A percentile compares a stretch with the other conserved stretches of the same genome.
Evolutionary conservation across 2,113 vertebrate species (phyloP).

Genomic region (Vulpes vulpes): DNA sequence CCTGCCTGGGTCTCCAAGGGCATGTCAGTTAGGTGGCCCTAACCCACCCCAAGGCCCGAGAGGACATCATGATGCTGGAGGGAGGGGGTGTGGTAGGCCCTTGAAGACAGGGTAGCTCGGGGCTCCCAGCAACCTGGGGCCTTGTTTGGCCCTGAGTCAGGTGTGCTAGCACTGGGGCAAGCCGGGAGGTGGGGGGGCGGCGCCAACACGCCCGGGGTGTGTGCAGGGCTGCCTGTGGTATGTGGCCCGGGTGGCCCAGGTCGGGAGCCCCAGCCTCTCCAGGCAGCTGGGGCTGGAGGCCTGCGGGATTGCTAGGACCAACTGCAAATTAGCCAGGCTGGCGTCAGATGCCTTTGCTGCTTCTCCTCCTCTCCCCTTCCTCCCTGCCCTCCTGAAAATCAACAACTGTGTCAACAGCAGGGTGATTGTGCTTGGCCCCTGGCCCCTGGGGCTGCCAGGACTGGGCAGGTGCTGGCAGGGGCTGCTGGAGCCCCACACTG

Average conservation of each 20-base stretch:
- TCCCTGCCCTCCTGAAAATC: conserved; percentile 46
- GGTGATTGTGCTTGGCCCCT: conserved; percentile 75
- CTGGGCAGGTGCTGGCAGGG: conserved; percentile 70
- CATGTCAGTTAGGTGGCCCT: background rate
- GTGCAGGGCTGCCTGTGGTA: background rate
- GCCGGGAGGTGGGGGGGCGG: too few species aligned
- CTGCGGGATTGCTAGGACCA: background rate
- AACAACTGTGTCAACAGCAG: conserved; percentile 66
- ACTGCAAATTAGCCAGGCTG: conserved; percentile 48
- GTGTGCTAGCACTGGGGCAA: background rate
- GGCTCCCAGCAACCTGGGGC: background rate
- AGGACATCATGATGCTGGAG: background rate
- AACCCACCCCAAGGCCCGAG: background rate
- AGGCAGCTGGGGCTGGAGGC: background rate
- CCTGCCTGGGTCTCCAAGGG: background rate
- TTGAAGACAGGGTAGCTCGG: background rate
- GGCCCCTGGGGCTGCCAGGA: conserved; percentile 24
- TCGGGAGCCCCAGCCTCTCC: background rate
- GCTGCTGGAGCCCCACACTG: conserved; percentile 73
- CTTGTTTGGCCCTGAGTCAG: background rate
- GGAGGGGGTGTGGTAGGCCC: background rate
- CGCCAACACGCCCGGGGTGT: fast-evolving
- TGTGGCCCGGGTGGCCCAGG: background rate
- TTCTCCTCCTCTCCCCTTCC: background rate
- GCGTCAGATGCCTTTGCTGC: conserved; percentile 32